Conservation (phyloP, 2,113 vertebrate genomes). For the Ginglymostoma cirratum region DNA sequence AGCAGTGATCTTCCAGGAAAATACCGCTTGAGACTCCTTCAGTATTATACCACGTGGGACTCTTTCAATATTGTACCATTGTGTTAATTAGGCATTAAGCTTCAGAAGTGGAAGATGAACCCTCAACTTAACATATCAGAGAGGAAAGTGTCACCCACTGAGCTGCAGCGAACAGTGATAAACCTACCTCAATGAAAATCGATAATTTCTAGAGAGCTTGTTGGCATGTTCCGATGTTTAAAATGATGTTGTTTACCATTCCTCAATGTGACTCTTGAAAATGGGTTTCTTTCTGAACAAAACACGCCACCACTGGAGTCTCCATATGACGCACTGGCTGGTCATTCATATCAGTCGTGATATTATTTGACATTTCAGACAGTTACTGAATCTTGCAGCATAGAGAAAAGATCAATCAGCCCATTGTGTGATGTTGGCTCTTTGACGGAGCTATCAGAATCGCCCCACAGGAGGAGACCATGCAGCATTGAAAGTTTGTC, state of each 20-base stretch:
- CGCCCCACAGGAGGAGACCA: neutral
- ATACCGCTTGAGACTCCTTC: no score
- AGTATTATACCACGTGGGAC: no score
- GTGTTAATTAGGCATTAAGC: no score
- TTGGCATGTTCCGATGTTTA: neutral
- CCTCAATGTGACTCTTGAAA: neutral
- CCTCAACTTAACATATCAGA: no score
- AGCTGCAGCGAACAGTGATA: neutral
- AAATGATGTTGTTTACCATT: neutral
- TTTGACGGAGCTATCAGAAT: neutral
- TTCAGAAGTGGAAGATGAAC: neutral
- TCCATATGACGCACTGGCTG: neutral
- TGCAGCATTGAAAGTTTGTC: neutral
- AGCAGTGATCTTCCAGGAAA: no score
- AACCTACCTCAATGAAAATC: neutral
- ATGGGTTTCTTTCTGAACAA: neutral
- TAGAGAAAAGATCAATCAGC: neutral
- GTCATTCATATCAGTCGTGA: neutral
- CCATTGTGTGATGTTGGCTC: no score
- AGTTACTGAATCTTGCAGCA: neutral
- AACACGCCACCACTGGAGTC: neutral
- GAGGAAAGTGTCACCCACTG: neutral
- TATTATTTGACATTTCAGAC: neutral
- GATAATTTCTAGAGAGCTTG: neutral
- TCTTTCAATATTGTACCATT: no score